These are phyloP conservation scores for Colletes latitarsis DNA, from an alignment of 1,140 invertebrate genomes.

Conservation along the genomic window DNA sequence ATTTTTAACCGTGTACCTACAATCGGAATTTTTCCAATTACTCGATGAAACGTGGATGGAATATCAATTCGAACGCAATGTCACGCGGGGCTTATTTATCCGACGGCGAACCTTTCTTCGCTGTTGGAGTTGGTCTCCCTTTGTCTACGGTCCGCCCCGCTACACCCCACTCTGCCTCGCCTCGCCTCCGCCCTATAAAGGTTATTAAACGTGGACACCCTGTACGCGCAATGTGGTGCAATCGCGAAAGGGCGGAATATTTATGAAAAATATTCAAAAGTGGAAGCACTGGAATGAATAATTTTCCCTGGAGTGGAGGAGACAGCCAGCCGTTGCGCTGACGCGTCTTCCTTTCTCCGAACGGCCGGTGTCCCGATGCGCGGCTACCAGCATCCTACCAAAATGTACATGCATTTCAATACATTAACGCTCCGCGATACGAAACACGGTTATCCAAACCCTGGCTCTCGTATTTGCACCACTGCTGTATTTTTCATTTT, in stretches of 20 bases:
- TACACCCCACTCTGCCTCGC: too few relatives aligned
- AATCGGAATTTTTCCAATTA: constrained; percentile 14
- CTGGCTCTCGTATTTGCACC: neutral
- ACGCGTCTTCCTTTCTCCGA: constrained; percentile 43
- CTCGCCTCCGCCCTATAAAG: neutral
- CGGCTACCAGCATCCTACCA: constrained; percentile 3
- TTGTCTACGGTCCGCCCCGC: too few relatives aligned
- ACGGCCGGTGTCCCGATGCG: constrained; percentile 8
- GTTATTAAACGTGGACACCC: constrained; percentile 44
- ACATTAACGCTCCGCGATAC: constrained; percentile 47
- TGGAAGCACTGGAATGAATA: constrained; percentile 53
- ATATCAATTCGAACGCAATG: neutral
- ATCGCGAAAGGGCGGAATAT: constrained; percentile 60
- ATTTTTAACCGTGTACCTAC: neutral
- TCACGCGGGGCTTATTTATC: neutral
- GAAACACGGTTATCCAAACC: constrained; percentile 46
- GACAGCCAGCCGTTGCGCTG: neutral
- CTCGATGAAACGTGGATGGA: neutral
- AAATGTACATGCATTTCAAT: constrained; percentile 65
- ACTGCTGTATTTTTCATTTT: constrained; percentile 12
- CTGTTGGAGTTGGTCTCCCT: neutral
- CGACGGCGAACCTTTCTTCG: neutral
- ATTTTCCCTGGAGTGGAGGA: constrained; percentile 32
- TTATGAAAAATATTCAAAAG: constrained; percentile 66
- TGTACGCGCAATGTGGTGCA: constrained; percentile 11